These are phyloP conservation scores for Macropis europaea DNA, from an alignment of 2,888 invertebrate genomes.

Conservation along the genomic window DNA sequence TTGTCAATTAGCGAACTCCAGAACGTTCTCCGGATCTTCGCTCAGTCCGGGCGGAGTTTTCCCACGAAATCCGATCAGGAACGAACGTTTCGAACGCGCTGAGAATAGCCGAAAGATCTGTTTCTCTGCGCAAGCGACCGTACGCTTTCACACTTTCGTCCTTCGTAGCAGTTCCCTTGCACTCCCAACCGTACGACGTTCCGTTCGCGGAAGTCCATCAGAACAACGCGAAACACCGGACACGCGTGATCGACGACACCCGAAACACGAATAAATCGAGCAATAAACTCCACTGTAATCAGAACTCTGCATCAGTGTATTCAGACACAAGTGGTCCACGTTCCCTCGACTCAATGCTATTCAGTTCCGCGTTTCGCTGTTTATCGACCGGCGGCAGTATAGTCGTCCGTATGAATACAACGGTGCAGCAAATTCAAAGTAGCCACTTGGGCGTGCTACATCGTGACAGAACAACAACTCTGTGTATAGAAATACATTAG, in stretches of 20 bases:
- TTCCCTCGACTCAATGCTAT: constrained; percentile 56
- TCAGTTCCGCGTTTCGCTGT: constrained; percentile 66
- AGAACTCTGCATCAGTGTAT: constrained; percentile 44
- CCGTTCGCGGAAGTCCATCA: constrained; percentile 7
- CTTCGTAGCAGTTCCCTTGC: constrained; percentile 47
- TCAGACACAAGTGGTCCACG: constrained; percentile 63
- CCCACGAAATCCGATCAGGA: not conserved
- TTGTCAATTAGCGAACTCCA: constrained; percentile 9
- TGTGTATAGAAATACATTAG: constrained; percentile 3
- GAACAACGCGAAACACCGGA: not conserved
- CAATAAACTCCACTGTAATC: constrained; percentile 46
- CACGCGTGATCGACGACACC: constrained; percentile 9
- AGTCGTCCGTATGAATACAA: constrained; percentile 43
- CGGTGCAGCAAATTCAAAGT: constrained; percentile 48
- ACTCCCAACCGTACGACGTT: constrained; percentile 19
- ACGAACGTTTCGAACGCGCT: not conserved
- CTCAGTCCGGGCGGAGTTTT: not conserved
- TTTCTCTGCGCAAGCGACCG: constrained; percentile 38
- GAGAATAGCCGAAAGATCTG: constrained; percentile 29
- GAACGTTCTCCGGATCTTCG: constrained; percentile 4
- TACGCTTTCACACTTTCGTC: constrained; percentile 54
- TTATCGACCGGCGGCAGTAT: constrained; percentile 62
- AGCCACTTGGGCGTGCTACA: constrained; percentile 30
- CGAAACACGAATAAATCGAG: constrained; percentile 20
- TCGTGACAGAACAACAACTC: not conserved